Percentiles rank a stretch among this genome's conserved stretches.
Conservation (phyloP, 1,140 invertebrate species). For the Hypsibius dujardini region DNA sequence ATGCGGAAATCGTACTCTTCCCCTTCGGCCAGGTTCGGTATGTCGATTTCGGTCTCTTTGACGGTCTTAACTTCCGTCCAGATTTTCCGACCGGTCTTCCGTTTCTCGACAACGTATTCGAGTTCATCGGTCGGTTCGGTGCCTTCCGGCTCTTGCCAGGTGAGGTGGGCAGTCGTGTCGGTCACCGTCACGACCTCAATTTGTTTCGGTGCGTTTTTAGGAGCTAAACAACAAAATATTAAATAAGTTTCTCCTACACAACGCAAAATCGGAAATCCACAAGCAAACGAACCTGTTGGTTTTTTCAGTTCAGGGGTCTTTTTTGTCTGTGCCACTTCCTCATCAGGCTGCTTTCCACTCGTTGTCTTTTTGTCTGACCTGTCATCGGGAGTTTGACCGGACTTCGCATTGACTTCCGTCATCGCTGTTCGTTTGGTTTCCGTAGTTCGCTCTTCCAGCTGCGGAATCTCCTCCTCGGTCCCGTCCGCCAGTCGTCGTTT, state of each 20-base stretch:
- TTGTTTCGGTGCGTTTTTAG: not conserved
- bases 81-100: not conserved
- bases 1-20: constrained; percentile 34
- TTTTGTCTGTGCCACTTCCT: not conserved
- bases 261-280: not conserved
- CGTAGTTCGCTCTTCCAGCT: constrained; percentile 4
- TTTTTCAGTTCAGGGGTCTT: not conserved
- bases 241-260: not conserved
- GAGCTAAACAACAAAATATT: not conserved
- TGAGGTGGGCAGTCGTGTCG: not conserved
- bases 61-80: constrained; percentile 7
- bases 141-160: not conserved
- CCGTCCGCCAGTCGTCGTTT: not conserved
- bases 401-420: not conserved
- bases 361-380: not conserved
- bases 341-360: not conserved
- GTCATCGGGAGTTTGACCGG: not conserved
- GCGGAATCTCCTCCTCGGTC: not conserved
- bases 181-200: not conserved
- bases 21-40: constrained; percentile 29
- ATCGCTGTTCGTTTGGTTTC: constrained; percentile 7
- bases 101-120: constrained; percentile 8
- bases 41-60: constrained; percentile 2
- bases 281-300: not conserved
- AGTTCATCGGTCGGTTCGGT: not conserved